Evolutionary conservation across 1,140 invertebrate genomes (phyloP), one percentile per base, ranked within the genome.

Genomic region (Drosophila jambulina): DNA sequence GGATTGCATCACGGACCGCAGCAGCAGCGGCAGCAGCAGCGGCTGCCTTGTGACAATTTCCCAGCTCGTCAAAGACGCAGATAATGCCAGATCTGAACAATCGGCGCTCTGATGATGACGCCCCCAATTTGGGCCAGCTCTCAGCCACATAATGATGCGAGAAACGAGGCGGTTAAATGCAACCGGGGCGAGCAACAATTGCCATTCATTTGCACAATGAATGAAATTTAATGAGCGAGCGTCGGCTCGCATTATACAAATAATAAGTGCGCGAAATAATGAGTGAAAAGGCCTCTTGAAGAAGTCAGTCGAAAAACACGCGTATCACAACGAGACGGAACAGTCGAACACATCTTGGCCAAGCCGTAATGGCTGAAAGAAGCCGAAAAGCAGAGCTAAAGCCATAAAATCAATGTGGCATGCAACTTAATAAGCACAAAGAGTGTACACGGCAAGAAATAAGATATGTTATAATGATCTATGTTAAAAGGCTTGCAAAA

Each of bases 181-280:
- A 74, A 58, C 48, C 63, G 32, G 32, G 25, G 48, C 67, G 32
- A 32, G 29, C 67, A 75, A 86, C 83, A 82, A 86, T 82, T 76
- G 75, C 81, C 78, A 79, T 86, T 79, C 82, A 86, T 86, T 86
- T 86, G 69, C 69, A 75, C 79, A 86, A 82, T 82, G 79, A 86
- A 82, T 79, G 62, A 75, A 82, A 67, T 78, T 78, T 78, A 85
- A 85, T 78, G 82, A 78, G 71, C 58, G 43, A 17, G 32, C 51
- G 32, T 34, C 54, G 58, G 46, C 57, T 78, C 81, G 27, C 51
- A 79, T 70, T 65, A 74, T 75, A 78, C 59, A 64, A 71, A 77
- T 78, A 85, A 77, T 69, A 77, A 77, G 56, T 54, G 13, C 38
- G 62, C 48, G 29, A 70, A 72, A 74, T 60, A 60, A 72, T 72